A percentile compares a stretch with the other conserved stretches of the same genome.
Evolutionary conservation across 2,888 invertebrate genomes (phyloP).

Genomic region (Drosophila pseudotakahashii): DNA sequence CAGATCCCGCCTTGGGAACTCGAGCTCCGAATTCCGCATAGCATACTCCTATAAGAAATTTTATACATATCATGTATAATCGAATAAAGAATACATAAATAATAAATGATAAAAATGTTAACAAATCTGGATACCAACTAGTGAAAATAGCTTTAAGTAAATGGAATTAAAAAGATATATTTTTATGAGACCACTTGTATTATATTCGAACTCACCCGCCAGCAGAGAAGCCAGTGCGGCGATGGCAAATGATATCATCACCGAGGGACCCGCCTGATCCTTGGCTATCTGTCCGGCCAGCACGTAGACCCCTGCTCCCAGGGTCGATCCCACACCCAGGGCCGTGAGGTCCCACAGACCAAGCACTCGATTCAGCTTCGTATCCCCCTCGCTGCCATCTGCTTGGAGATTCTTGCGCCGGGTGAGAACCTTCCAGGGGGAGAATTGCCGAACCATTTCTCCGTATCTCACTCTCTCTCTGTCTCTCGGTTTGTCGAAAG

Average conservation of each 20-base stretch:
- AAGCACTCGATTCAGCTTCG: constrained; percentile 81
- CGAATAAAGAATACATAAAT: not conserved
- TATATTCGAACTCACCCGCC: constrained; percentile 87
- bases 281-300: constrained; percentile 92
- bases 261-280: constrained; percentile 92
- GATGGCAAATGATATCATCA: constrained; percentile 93
- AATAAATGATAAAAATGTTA: not conserved
- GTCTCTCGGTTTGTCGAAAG: constrained; percentile 7
- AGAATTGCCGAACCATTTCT: constrained; percentile 72
- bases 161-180: too few species aligned
- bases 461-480: not conserved
- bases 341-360: constrained; percentile 89
- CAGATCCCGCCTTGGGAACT: constrained; percentile 94
- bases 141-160: too few species aligned
- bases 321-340: constrained; percentile 91
- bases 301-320: constrained; percentile 96
- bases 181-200: too few species aligned
- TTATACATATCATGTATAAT: too few species aligned
- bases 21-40: constrained; percentile 95
- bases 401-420: constrained; percentile 80
- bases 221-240: constrained; percentile 93
- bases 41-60: constrained; percentile 87
- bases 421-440: constrained; percentile 83
- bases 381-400: constrained; percentile 73
- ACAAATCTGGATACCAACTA: too few species aligned